Evolutionary conservation across 2,888 invertebrate genomes (phyloP).

Genomic region (Volucella bombylans): DNA sequence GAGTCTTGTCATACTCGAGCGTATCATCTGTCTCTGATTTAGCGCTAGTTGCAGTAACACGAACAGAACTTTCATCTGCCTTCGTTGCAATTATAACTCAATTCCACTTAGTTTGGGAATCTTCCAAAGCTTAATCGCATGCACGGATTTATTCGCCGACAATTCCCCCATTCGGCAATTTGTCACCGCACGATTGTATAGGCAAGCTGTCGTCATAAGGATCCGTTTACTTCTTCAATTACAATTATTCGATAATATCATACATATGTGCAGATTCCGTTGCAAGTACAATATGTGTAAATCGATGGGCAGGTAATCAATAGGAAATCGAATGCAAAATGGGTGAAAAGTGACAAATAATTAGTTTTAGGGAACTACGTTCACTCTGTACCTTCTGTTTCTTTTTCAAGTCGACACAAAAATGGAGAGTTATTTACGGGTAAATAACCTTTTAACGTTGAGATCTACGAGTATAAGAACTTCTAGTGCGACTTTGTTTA

Average conservation of each 20-base stretch:
- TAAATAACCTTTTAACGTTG: too few relatives aligned
- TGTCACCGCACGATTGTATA: constrained; percentile 89
- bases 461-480: too few relatives aligned
- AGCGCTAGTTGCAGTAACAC: constrained; percentile 77
- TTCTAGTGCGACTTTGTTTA: too few relatives aligned
- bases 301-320: constrained; percentile 26
- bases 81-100: constrained; percentile 82
- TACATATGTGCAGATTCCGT: constrained; percentile 48
- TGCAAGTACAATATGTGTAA: constrained; percentile 29
- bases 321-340: constrained; percentile 28
- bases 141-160: constrained; percentile 85
- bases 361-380: constrained; percentile 55
- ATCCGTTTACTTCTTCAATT: constrained; percentile 88
- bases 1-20: constrained; percentile 83
- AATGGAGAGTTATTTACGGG: too few relatives aligned
- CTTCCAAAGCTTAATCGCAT: constrained; percentile 85
- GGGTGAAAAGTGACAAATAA: constrained; percentile 45
- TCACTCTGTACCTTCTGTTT: constrained; percentile 11
- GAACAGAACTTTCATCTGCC: constrained; percentile 74
- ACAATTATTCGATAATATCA: constrained; percentile 83
- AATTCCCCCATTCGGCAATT: constrained; percentile 81
- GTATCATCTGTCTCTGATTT: constrained; percentile 76
- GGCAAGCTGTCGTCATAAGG: constrained; percentile 87
- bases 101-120: constrained; percentile 83
- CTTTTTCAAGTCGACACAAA: too few relatives aligned